These are phyloP conservation scores for Drosophila serrata DNA, from an alignment of 1,140 invertebrate genomes.

Conservation along the genomic window DNA sequence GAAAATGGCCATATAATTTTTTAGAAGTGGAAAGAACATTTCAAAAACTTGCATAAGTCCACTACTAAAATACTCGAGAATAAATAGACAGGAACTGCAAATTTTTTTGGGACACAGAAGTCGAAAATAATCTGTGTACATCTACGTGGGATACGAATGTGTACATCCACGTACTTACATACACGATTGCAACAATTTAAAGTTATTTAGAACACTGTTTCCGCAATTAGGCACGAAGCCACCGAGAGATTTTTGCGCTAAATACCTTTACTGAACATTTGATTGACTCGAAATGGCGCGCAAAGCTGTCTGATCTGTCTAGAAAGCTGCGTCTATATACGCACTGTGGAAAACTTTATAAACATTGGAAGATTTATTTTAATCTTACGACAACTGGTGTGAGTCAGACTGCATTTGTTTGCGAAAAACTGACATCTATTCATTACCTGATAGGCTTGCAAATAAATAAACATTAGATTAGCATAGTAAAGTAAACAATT, in stretches of 20 bases:
- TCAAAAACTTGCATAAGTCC: slow-evolving; percentile 13
- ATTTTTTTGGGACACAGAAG: slow-evolving; percentile 40
- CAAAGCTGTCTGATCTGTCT: slow-evolving; percentile 26
- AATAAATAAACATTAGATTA: slow-evolving; percentile 10
- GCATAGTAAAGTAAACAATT: slow-evolving; percentile 6
- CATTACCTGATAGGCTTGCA: neutral
- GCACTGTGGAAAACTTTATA: neutral
- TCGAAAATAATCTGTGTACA: slow-evolving; percentile 10
- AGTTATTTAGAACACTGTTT: slow-evolving; percentile 75
- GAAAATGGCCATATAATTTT: neutral
- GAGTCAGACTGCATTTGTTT: slow-evolving; percentile 4
- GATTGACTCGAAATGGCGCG: slow-evolving; percentile 44
- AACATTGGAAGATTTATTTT: neutral
- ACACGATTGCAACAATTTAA: slow-evolving; percentile 36
- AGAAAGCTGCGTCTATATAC: neutral
- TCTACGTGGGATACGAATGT: slow-evolving; percentile 18
- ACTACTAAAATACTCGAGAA: slow-evolving; percentile 11
- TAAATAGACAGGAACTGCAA: slow-evolving; percentile 57
- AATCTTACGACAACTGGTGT: slow-evolving; percentile 3
- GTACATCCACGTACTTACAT: slow-evolving; percentile 25
- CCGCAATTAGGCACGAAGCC: slow-evolving; percentile 65
- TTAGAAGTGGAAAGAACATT: neutral
- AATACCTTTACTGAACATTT: slow-evolving; percentile 70
- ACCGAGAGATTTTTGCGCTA: slow-evolving; percentile 64
- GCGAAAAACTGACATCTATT: neutral